These are phyloP conservation scores for Rhipidura dahli DNA, from an alignment of 2,113 vertebrate species.

Conservation along the genomic window DNA sequence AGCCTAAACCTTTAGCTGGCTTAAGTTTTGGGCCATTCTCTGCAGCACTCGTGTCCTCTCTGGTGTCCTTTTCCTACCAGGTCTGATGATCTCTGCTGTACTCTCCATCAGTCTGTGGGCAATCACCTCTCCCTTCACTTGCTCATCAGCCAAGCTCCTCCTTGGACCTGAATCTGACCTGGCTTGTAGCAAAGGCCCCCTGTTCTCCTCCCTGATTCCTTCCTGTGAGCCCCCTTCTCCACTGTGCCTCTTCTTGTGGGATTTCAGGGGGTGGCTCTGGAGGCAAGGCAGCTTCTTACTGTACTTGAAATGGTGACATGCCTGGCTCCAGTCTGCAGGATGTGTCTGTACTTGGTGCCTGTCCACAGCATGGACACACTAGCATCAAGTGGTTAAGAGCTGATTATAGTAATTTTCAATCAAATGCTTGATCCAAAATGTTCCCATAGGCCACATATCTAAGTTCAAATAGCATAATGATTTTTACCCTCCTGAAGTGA, in stretches of 20 bases:
- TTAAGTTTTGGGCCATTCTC: background rate
- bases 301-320: background rate
- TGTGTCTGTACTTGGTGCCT: background rate
- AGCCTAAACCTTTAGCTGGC: background rate
- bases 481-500: background rate
- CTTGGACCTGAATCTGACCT: background rate
- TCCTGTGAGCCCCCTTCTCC: background rate
- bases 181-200: accelerated
- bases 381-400: background rate
- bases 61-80: accelerated
- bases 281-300: background rate
- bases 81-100: background rate
- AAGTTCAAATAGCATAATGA: background rate
- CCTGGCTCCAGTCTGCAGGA: background rate
- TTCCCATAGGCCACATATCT: background rate
- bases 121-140: accelerated
- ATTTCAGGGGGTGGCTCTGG: background rate
- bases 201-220: accelerated
- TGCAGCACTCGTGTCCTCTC: background rate
- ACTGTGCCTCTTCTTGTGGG: background rate
- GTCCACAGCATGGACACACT: background rate
- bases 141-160: background rate
- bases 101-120: background rate
- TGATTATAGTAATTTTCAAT: background rate
- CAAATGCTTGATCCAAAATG: background rate